These are phyloP conservation scores for Actinemys pallida DNA, from an alignment of 2,113 vertebrate species.

Conservation along the genomic window DNA sequence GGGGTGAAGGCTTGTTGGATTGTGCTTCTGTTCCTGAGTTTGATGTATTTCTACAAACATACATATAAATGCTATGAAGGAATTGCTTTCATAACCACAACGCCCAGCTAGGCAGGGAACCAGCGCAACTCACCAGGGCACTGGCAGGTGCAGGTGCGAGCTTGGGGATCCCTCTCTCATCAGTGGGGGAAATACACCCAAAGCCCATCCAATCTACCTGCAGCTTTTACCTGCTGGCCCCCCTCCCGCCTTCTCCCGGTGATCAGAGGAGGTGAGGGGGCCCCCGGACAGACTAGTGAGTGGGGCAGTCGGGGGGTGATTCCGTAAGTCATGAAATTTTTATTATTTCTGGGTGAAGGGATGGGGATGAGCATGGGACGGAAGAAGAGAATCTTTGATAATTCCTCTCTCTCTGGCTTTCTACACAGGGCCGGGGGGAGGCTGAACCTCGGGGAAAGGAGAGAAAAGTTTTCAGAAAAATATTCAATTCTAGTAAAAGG, in stretches of 20 bases:
- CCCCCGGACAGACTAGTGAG: neutral
- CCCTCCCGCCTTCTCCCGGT: neutral
- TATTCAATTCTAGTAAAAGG: neutral
- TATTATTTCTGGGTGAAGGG: neutral
- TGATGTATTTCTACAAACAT: constrained; percentile 61
- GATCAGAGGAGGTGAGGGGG: neutral
- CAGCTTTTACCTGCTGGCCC: neutral
- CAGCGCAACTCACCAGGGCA: neutral
- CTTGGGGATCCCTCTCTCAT: fast-evolving
- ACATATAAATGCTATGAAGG: constrained; percentile 31
- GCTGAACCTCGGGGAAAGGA: neutral
- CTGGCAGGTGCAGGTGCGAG: neutral
- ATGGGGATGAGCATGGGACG: fast-evolving
- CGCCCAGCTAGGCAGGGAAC: neutral
- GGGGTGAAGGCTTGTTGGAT: constrained; percentile 36
- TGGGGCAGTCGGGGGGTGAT: neutral
- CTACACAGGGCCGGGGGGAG: neutral
- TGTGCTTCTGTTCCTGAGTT: constrained; percentile 54
- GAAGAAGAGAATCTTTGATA: neutral
- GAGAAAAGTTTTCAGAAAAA: neutral
- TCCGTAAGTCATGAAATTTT: constrained; percentile 61
- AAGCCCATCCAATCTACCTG: neutral
- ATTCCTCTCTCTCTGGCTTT: neutral
- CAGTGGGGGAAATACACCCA: neutral
- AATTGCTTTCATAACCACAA: neutral